phyloP scores from a whole-genome alignment of 2,888 invertebrate species.

The Chloromyia formosa region DNA sequence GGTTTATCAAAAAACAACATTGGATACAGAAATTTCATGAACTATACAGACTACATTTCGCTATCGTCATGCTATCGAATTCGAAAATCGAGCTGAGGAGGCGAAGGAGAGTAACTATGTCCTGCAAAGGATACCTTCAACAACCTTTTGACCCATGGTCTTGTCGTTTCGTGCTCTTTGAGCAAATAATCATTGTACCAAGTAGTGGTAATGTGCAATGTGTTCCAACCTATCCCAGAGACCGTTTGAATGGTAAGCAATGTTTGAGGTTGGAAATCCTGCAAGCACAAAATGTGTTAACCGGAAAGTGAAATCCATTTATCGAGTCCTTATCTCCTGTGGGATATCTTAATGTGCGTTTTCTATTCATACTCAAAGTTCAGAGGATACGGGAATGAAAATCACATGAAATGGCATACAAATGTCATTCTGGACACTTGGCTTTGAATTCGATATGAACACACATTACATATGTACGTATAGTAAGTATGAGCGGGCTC shows the following conservation, averaged over 20 bases:
- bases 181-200: constrained; percentile 21
- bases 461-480: not conserved
- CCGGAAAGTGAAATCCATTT: constrained; percentile 45
- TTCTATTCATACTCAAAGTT: constrained; percentile 10
- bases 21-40: constrained; percentile 1
- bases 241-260: no score
- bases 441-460: not conserved
- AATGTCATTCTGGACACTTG: not conserved
- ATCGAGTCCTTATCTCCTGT: constrained; percentile 41
- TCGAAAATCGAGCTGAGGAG: not conserved
- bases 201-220: constrained; percentile 7
- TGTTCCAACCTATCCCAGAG: no score
- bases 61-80: constrained; percentile 3
- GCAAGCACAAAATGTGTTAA: constrained; percentile 36
- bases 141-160: constrained; percentile 1
- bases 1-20: constrained; percentile 23
- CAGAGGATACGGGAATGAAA: constrained; percentile 1
- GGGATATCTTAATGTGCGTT: constrained; percentile 43
- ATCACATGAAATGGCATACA: constrained; percentile 1
- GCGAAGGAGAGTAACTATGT: not conserved
- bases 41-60: not conserved
- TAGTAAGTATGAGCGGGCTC: no score
- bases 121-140: not conserved
- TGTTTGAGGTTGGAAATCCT: not conserved
- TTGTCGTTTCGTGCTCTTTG: constrained; percentile 5